phyloP scores from a whole-genome alignment of 2,113 vertebrate genomes.

The Zonotrichia leucophrys region DNA sequence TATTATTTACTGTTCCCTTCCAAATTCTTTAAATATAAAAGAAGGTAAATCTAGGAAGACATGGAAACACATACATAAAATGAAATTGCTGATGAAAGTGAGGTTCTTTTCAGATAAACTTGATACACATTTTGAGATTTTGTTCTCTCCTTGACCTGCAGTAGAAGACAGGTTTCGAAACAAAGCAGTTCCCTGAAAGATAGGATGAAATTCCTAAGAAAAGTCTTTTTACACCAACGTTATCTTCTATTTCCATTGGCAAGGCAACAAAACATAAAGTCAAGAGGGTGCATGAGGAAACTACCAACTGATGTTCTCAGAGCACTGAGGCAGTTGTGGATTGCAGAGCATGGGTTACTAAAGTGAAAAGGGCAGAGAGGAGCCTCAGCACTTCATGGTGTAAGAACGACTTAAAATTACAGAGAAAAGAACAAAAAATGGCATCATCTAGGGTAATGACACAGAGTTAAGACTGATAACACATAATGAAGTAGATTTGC shows the following conservation, averaged over 20 bases:
- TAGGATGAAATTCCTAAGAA: background rate
- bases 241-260: background rate
- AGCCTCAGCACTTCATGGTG: background rate
- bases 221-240: background rate
- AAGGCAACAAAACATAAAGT: background rate
- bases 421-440: background rate
- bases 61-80: background rate
- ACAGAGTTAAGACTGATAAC: background rate
- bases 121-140: background rate
- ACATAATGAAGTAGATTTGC: background rate
- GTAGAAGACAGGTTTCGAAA: background rate
- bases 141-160: background rate
- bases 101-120: background rate
- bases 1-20: background rate
- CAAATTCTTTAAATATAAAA: background rate
- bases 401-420: background rate
- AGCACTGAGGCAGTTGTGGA: background rate
- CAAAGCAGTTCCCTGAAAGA: background rate
- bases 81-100: background rate
- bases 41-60: background rate
- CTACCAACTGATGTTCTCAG: background rate
- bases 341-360: background rate
- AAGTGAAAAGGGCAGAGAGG: background rate
- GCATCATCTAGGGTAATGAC: background rate
- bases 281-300: background rate